Conservation (phyloP, 2,888 invertebrate species). For the Galerucella pusilla region DNA sequence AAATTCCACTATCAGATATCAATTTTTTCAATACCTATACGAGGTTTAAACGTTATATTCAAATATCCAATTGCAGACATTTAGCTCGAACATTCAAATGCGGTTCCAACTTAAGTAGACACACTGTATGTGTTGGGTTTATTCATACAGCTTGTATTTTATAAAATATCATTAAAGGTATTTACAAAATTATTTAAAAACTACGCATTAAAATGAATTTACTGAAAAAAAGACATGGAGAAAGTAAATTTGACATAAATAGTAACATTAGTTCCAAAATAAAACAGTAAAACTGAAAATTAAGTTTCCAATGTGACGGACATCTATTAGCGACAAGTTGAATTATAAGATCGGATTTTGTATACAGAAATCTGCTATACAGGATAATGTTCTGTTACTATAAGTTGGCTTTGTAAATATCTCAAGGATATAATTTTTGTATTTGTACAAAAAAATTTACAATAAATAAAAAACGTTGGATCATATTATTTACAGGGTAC, state of each 20-base stretch:
- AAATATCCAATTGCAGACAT: too few relatives aligned
- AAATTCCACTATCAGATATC: too few relatives aligned
- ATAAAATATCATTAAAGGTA: not conserved
- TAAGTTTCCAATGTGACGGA: too few relatives aligned
- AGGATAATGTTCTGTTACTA: too few relatives aligned
- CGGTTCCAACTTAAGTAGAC: too few relatives aligned
- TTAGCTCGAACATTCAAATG: too few relatives aligned
- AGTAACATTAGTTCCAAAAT: not conserved
- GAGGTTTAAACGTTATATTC: too few relatives aligned
- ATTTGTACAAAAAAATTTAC: not conserved
- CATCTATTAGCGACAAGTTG: too few relatives aligned
- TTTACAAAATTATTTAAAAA: not conserved
- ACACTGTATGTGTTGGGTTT: not conserved
- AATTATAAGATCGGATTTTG: too few relatives aligned
- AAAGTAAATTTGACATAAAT: not conserved
- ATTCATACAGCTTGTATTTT: constrained; percentile 21
- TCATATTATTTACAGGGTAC: not conserved
- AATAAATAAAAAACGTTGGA: not conserved
- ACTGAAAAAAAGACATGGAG: not conserved
- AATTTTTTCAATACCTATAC: too few relatives aligned
- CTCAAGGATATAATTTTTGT: not conserved
- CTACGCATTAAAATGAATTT: not conserved
- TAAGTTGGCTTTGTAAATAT: not conserved
- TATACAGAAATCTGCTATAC: too few relatives aligned
- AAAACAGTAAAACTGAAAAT: not conserved